A percentile compares a stretch with the other conserved stretches of the same genome.
These are phyloP conservation scores for Maniola jurtina DNA, from an alignment of 1,140 invertebrate species.

Conservation along the genomic window DNA sequence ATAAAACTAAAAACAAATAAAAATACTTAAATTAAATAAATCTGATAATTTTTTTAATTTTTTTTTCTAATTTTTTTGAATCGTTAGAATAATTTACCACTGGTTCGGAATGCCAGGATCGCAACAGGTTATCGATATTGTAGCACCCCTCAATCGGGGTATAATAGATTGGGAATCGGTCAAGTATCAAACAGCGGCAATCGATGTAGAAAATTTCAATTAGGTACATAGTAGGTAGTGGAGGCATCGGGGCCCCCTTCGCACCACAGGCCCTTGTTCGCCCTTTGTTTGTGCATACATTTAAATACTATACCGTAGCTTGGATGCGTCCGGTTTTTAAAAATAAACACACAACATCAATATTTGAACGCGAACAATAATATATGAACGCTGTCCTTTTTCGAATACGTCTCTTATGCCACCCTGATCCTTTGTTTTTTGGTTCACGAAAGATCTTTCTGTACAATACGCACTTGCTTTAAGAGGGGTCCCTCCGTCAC, in stretches of 20 bases:
- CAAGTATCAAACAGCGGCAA: constrained; percentile 49
- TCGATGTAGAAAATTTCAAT: constrained; percentile 59
- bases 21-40: too few species aligned
- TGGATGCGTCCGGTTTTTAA: constrained; percentile 67
- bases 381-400: constrained; percentile 62
- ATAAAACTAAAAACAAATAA: too few species aligned
- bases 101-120: too few species aligned
- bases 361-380: constrained; percentile 68
- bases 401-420: constrained; percentile 37
- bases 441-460: not conserved
- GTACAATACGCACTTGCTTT: not conserved
- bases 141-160: too few species aligned
- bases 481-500: too few species aligned
- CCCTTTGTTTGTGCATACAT: constrained; percentile 74
- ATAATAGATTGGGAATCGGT: not conserved
- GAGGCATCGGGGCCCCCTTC: constrained; percentile 55
- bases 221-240: constrained; percentile 66
- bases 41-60: too few species aligned
- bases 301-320: constrained; percentile 66
- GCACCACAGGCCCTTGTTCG: constrained; percentile 53
- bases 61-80: too few species aligned
- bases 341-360: constrained; percentile 62
- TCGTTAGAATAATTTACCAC: too few species aligned
- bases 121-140: too few species aligned
- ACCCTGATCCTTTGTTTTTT: constrained; percentile 29